These are phyloP conservation scores for Alloscopus bannaensis DNA, from an alignment of 2,888 invertebrate species.

Conservation along the genomic window DNA sequence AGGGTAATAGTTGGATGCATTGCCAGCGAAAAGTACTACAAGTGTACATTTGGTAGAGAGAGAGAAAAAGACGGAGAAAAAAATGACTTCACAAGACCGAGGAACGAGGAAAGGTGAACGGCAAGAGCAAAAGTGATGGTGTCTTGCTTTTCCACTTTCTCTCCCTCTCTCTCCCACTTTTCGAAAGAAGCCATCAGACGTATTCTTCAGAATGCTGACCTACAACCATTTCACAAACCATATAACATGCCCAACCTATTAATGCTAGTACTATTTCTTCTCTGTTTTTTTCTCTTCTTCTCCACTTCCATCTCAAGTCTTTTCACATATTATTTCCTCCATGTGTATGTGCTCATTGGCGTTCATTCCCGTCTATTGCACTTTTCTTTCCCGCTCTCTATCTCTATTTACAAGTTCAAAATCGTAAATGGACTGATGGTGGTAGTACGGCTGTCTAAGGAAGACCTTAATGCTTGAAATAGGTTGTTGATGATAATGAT, in stretches of 20 bases:
- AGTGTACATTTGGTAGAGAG: no score
- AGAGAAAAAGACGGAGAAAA: no score
- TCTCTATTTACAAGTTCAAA: constrained; percentile 33
- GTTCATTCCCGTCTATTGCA: constrained; percentile 19
- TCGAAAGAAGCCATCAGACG: constrained; percentile 44
- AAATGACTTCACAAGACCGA: neutral
- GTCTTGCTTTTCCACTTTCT: constrained; percentile 30
- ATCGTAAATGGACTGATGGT: constrained; percentile 44
- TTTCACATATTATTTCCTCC: neutral
- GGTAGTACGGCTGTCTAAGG: constrained; percentile 26
- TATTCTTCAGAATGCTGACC: constrained; percentile 49
- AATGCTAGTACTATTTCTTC: constrained; percentile 30
- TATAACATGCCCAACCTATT: constrained; percentile 47
- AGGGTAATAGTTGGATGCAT: constrained; percentile 12
- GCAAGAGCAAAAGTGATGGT: constrained; percentile 23
- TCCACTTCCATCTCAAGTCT: constrained; percentile 17
- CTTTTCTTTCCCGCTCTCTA: no score
- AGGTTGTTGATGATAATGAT: constrained; percentile 42
- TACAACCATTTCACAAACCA: constrained; percentile 53
- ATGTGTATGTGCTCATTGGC: no score
- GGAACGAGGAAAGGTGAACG: neutral
- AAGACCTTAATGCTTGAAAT: constrained; percentile 40
- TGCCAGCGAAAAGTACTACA: neutral
- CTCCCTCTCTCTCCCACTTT: no score
- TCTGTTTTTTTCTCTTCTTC: constrained; percentile 10